Evolutionary conservation across 2,888 invertebrate species (phyloP), one percentile per base, ranked within the genome.

Genomic region (Cryptops parisi): DNA sequence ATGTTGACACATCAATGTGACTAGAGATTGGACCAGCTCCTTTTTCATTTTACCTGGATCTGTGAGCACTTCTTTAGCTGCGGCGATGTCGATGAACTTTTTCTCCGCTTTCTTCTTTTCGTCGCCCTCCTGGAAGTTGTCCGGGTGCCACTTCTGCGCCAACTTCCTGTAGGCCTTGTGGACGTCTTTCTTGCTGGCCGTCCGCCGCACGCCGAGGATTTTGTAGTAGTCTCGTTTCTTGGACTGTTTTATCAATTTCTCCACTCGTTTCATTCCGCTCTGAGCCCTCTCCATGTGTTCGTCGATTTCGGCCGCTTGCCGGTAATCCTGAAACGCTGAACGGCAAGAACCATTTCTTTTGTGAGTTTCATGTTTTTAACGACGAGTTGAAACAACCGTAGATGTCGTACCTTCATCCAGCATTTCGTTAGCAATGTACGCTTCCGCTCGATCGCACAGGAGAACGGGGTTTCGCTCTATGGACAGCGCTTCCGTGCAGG

Each of bases 61-160:
- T 41, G 77, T 74, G 15, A 81, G 70, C 19, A 93, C 94, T 76
- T 98, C 98, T 72, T 99, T 99, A 52, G 98, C 98, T 40, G 96
- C 90, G 2, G 97, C 98, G 64, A 98, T 84, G 69, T 98, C 97
- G 58, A 98, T 94, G 68, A 98, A 98, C 72, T 85, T 93, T 71
- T 93, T 93, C 71, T 98, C 88, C 0, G 98, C 98, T 49, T 81
- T 74, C 66, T 91, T 87, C 73, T 96, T 96, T 68, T 90, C 89
- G 23, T 68, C 70, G 12, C 80, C 84, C 48, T 76, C 78, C 51
- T 77, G 78, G 70, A 82, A 96, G 72, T 86, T 91, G 72, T 98
- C 98, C 0, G 98, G 98, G 74, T 98, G 98, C 96, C 97, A 99
- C 70, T 94, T 86, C 71, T 91, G 90, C 15, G 98, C 98, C 50